Evolutionary conservation across 2,797 vertebrate genomes (phyloP).

Genomic region (Enteromius thamalakanensis): DNA sequence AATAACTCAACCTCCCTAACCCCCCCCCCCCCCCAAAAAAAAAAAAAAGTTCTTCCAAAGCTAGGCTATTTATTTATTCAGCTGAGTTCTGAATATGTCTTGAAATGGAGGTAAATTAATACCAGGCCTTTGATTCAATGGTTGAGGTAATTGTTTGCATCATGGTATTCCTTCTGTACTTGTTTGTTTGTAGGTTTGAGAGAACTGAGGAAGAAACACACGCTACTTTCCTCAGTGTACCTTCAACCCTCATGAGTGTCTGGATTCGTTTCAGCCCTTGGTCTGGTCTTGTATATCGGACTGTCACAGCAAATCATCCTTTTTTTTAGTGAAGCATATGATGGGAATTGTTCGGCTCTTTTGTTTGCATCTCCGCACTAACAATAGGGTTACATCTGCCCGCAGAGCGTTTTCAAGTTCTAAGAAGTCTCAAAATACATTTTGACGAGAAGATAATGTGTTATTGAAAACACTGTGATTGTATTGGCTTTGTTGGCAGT

Average conservation of each 20-base stretch:
- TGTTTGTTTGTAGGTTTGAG: constrained; percentile 51
- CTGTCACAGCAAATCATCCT: constrained; percentile 45
- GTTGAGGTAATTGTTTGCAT: constrained; percentile 43
- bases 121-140: constrained; percentile 45
- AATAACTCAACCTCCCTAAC: background rate
- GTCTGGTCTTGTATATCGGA: constrained; percentile 47
- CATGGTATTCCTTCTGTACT: constrained; percentile 53
- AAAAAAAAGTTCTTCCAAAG: constrained; percentile 35
- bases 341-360: constrained; percentile 12
- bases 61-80: constrained; percentile 51
- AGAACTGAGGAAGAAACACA: constrained; percentile 41
- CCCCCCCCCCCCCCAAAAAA: background rate
- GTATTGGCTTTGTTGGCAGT: background rate
- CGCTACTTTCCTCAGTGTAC: constrained; percentile 20
- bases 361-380: constrained; percentile 18
- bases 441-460: background rate
- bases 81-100: constrained; percentile 47
- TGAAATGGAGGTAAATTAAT: constrained; percentile 41
- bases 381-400: constrained; percentile 5
- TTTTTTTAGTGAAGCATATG: constrained; percentile 18
- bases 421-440: constrained; percentile 9
- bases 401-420: background rate
- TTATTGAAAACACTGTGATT: background rate
- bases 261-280: constrained; percentile 39
- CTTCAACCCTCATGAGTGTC: constrained; percentile 24